Conservation (phyloP, 2,113 vertebrate species). For the Platycercus adscitus region DNA sequence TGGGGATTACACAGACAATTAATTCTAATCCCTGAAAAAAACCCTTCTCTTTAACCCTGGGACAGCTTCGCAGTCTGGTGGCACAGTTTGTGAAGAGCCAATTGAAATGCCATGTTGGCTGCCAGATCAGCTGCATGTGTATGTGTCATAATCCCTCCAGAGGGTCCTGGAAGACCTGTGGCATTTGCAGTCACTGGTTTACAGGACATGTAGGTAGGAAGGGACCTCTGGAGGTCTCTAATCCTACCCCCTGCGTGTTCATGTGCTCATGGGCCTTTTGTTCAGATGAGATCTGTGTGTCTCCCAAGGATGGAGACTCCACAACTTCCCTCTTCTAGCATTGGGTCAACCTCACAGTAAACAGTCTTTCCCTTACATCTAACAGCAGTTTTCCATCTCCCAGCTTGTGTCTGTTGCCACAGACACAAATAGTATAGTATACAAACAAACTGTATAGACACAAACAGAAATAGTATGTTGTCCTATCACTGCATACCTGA, state of each 20-base stretch:
- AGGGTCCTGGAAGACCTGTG: not conserved
- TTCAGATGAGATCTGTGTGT: not conserved
- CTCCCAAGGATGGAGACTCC: not conserved
- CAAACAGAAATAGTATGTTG: not conserved
- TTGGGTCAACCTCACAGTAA: not conserved
- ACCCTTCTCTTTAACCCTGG: not conserved
- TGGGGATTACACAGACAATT: not conserved
- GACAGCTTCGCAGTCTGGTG: not conserved
- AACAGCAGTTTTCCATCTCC: not conserved
- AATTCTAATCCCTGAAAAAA: not conserved
- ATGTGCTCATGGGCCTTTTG: not conserved
- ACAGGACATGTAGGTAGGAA: not conserved
- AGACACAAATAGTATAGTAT: not conserved
- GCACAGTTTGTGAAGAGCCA: not conserved
- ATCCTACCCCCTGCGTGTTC: not conserved
- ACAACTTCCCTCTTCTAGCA: not conserved
- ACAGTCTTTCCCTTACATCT: not conserved
- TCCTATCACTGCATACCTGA: accelerated
- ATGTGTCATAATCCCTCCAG: not conserved
- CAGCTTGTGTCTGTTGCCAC: not conserved
- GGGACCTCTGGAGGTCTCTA: not conserved
- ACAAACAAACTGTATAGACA: too few species aligned
- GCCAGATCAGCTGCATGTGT: not conserved
- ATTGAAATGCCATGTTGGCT: not conserved
- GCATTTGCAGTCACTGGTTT: not conserved